Conservation (phyloP, 2,797 vertebrate species). For the Nasua narica region DNA sequence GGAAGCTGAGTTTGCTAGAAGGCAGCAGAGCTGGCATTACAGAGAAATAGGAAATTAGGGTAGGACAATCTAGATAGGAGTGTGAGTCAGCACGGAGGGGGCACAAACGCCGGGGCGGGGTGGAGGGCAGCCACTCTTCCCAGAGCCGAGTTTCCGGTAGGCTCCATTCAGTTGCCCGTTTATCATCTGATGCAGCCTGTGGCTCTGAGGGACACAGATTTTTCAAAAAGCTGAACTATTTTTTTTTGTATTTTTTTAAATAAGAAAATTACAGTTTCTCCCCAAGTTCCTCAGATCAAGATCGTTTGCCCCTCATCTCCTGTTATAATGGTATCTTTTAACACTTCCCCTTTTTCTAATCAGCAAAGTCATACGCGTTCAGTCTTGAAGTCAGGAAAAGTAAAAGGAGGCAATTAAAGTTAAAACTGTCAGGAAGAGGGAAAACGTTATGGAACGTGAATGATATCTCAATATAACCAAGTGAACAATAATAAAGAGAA, state of each 20-base stretch:
- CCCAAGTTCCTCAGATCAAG: not conserved
- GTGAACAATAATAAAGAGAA: not conserved
- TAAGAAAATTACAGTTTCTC: conserved; percentile 10
- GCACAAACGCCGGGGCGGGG: accelerated
- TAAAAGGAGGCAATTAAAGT: not conserved
- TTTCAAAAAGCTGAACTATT: not conserved
- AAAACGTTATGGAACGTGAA: not conserved
- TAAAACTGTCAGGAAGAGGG: not conserved
- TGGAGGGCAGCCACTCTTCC: accelerated
- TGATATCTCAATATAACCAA: not conserved
- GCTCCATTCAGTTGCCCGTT: not conserved
- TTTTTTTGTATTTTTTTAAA: not conserved
- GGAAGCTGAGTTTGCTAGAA: not conserved
- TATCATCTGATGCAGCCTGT: not conserved
- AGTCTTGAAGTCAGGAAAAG: not conserved
- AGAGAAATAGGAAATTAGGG: not conserved
- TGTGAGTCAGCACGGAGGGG: not conserved
- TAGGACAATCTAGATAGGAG: not conserved
- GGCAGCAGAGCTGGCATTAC: not conserved
- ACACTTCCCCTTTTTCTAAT: not conserved
- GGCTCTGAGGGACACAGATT: not conserved
- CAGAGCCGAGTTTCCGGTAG: not conserved
- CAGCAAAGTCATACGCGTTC: not conserved
- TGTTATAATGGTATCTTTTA: not conserved
- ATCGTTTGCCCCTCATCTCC: not conserved